Base-by-base conservation (phyloP, 2,797 vertebrate species). In the Enteromius viviparus region DNA sequence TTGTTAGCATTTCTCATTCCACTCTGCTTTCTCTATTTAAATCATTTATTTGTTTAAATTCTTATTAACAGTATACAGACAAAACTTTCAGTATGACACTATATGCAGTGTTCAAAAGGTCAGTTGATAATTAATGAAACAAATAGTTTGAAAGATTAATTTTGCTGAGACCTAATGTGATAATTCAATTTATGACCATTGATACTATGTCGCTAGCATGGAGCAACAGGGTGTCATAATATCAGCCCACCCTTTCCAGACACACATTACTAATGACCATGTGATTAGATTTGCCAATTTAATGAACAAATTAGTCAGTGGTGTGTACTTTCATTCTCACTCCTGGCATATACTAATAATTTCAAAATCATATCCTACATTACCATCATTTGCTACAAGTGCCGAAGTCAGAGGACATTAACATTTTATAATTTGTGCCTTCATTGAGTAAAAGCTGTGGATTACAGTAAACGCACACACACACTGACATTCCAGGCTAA, bases 401-500 rank as follows among this genome's bases (percentile, higher is more conserved):
- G 83, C 70, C 21, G 37, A 78, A 21, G 37, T 80, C 89, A 90
- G 85, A 90, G 85, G 91, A 92, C 86, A 91, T 92, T 92, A 91
- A 90, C 87, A 91, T 90, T 88, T 89, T 90, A 92, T 92, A 91
- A 92, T 90, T 86, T 88, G 86, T 85, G 51, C 76, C 84, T 90
- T 88, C 87, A 86, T 89, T 87, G 83, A 87, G 89, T 87, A 89
- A 87, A 88, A 89, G 88, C 86, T 85, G 87, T 87, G 89, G 65
- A 91, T 91, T 90, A 86, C 86, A 87, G 76, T 90, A 89, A 91
- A 91, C 89, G 86, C 89, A 78, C 62, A 87, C 87, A 74, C 53
- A 89, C 85, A 85, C 89, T 92, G 92, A 91, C 92, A 91, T 78
- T 93, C 92, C 89, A 82, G 83, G 89, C 88, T 94, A 93, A 94